Base-by-base conservation (phyloP, 2,888 invertebrate species). In the Eulithis prunata region DNA sequence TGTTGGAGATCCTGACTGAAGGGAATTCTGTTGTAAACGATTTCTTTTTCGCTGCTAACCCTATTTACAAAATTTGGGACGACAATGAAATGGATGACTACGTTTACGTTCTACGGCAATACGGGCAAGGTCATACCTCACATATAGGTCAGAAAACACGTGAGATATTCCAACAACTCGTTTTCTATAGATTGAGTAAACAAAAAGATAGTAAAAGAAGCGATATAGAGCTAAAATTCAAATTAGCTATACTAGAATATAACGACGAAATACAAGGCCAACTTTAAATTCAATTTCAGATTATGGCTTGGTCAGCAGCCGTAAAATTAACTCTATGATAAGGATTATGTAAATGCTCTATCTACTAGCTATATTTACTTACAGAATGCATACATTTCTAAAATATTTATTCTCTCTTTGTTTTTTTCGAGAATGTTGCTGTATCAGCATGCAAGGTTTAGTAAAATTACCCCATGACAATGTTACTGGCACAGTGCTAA, bases 21-120 rank as follows among this genome's bases (percentile, higher is more conserved):
- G 78, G 77, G 10, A 81, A 78, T 46, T 80, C 80, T 3, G 75
- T 62, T 51, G 75, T 77, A 53, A 77, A 78, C 12, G 76, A 79
- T 0, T 88, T 85, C 65, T 82, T 90, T 69, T 49, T 60, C 13
- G 73, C 77, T 1, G 80, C 86, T 68, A 88, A 91, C 66, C 65
- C 76, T 4, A 78, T 90, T 45, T 90, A 79, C 68, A 74, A 65
- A 8, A 43, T 70, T 2, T 56, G 65, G 4, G 74, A 83, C 38
- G 81, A 82, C 41, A 68, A 71, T 21, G 80, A 79, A 75, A 77
- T 90, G 74, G 86, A 87, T 47, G 78, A 83, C 60, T 91, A 89
- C 67, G 75, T 89, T 66, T 85, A 83, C 67, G 49, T 73, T 11
- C 72, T 89, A 6, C 85, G 78, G 62, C 75, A 64, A 62, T 89